phyloP scores from a whole-genome alignment of 2,113 vertebrate genomes.

The Synodontis membranacea region DNA sequence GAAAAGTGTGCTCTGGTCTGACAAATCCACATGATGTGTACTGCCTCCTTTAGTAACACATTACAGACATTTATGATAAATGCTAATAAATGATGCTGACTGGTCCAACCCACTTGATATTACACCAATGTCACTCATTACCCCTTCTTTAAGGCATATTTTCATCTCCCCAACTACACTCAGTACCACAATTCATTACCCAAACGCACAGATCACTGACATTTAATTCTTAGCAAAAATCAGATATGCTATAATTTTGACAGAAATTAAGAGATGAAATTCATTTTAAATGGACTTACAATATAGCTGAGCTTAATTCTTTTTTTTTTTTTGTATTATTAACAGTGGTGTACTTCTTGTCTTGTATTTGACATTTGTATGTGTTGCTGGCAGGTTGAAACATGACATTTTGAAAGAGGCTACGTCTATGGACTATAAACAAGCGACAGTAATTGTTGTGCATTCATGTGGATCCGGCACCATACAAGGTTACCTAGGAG shows the following conservation, averaged over 20 bases:
- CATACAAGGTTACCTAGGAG: conserved; percentile 45
- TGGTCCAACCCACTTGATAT: background rate
- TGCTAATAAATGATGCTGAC: background rate
- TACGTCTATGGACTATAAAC: conserved; percentile 40
- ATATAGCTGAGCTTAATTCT: background rate
- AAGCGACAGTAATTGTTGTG: conserved; percentile 44
- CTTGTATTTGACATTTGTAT: conserved; percentile 27
- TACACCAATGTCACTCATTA: background rate
- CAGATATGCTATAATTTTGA: background rate
- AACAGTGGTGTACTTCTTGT: background rate
- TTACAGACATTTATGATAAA: background rate
- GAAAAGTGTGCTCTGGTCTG: no score
- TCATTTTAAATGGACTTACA: background rate
- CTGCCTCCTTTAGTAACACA: background rate
- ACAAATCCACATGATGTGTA: no score
- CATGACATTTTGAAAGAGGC: conserved; percentile 41
- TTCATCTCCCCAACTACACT: background rate
- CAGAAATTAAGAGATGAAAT: background rate
- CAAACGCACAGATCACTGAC: background rate
- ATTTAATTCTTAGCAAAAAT: background rate
- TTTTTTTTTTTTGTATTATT: background rate
- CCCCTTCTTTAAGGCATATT: background rate
- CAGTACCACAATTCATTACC: background rate
- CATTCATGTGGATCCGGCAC: conserved; percentile 40
- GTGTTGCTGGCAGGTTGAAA: conserved; percentile 25